Percentiles rank a stretch among this genome's conserved stretches.
phyloP scores from a whole-genome alignment of 2,113 vertebrate species.

The Neogale vison region DNA sequence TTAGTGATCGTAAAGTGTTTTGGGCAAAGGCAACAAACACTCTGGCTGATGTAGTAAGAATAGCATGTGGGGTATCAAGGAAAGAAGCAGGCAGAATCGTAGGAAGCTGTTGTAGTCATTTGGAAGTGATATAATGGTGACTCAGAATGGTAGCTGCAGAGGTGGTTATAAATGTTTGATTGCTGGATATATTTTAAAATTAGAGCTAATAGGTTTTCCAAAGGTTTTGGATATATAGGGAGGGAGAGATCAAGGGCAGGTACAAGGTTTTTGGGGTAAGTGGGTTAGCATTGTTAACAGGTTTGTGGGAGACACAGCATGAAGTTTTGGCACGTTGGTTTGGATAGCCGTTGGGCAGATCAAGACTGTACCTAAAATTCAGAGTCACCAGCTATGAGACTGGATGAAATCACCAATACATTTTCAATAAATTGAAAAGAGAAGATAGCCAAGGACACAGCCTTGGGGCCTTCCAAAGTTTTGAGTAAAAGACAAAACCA shows the following conservation, averaged over 20 bases:
- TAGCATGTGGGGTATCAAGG: not conserved
- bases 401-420: not conserved
- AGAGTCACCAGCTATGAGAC: not conserved
- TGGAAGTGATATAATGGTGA: too few species aligned
- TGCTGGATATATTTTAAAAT: slow-evolving; percentile 7
- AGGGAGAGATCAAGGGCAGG: not conserved
- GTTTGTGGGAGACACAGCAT: not conserved
- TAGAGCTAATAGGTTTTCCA: not conserved
- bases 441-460: not conserved
- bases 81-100: not conserved
- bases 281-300: not conserved
- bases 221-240: not conserved
- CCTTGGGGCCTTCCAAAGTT: not conserved
- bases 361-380: not conserved
- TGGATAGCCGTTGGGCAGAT: not conserved
- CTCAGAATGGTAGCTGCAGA: not conserved
- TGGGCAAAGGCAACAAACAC: not conserved
- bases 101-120: too few species aligned
- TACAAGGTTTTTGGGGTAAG: not conserved
- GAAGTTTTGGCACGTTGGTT: not conserved
- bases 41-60: not conserved
- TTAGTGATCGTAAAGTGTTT: not conserved
- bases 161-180: not conserved
- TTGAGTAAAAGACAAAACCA: not conserved
- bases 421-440: not conserved